A percentile compares a stretch with the other conserved stretches of the same genome.
phyloP scores from a whole-genome alignment of 2,888 invertebrate species.

The Hydraecia micacea region DNA sequence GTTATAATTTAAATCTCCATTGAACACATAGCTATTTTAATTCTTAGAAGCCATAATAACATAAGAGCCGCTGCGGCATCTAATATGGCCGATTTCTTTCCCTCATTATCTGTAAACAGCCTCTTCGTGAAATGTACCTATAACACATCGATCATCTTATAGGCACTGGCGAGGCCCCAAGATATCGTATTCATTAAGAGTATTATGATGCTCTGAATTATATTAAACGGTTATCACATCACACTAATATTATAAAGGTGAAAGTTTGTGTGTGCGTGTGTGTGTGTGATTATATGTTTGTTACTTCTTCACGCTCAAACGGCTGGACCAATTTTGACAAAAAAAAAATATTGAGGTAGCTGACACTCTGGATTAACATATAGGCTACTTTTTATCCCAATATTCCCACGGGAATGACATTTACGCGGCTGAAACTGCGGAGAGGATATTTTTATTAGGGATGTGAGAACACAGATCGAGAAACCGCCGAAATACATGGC shows the following conservation, averaged over 20 bases:
- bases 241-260: too few relatives aligned
- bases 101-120: neutral
- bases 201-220: neutral
- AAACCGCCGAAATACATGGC: neutral
- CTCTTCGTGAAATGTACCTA: neutral
- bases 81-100: neutral
- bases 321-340: too few relatives aligned
- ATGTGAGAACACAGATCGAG: neutral
- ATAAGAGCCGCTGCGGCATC: neutral
- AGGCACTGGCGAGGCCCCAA: too few relatives aligned
- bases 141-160: conserved; percentile 7
- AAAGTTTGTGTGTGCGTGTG: too few relatives aligned
- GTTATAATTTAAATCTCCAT: neutral
- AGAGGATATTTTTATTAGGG: neutral
- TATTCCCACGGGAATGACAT: too few relatives aligned
- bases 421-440: too few relatives aligned
- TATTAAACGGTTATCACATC: neutral
- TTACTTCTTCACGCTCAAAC: too few relatives aligned
- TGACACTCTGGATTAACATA: too few relatives aligned
- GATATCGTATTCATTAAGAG: neutral
- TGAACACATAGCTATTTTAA: too few relatives aligned
- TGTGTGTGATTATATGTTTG: too few relatives aligned
- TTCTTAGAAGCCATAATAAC: neutral
- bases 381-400: too few relatives aligned
- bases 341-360: too few relatives aligned